phyloP scores from a whole-genome alignment of 1,140 invertebrate species.

The Acyrthosiphon pisum region DNA sequence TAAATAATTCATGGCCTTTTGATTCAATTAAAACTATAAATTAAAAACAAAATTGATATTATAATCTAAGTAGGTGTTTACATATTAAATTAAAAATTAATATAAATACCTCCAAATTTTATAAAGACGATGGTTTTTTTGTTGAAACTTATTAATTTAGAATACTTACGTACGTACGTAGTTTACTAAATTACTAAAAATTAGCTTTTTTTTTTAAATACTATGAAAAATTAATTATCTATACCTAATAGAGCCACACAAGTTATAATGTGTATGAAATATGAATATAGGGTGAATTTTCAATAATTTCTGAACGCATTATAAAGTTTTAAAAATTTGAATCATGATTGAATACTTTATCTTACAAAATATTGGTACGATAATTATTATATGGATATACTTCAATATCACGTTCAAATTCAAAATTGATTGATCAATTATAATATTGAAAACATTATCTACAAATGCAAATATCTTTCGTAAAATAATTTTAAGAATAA shows the following conservation, averaged over 20 bases:
- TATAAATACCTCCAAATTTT: too few species aligned
- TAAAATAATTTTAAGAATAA: neutral
- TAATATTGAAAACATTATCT: neutral
- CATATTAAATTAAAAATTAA: neutral
- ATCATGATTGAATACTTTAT: neutral
- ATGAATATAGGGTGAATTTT: too few species aligned
- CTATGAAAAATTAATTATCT: too few species aligned
- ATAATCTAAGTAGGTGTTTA: neutral
- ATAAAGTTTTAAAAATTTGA: neutral
- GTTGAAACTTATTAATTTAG: too few species aligned
- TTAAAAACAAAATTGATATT: neutral
- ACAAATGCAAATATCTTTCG: too few species aligned
- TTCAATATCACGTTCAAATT: neutral
- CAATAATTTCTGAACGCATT: too few species aligned
- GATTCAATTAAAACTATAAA: neutral
- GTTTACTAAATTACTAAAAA: too few species aligned
- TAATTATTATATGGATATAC: neutral
- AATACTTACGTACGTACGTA: too few species aligned
- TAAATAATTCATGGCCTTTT: neutral
- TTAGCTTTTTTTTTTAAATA: too few species aligned
- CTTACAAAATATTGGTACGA: neutral
- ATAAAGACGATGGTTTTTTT: too few species aligned
- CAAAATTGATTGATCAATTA: neutral
- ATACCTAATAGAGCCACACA: too few species aligned
- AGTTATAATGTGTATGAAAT: too few species aligned